Base-by-base conservation (phyloP, 2,888 invertebrate genomes). In the Cybosia mesomella region DNA sequence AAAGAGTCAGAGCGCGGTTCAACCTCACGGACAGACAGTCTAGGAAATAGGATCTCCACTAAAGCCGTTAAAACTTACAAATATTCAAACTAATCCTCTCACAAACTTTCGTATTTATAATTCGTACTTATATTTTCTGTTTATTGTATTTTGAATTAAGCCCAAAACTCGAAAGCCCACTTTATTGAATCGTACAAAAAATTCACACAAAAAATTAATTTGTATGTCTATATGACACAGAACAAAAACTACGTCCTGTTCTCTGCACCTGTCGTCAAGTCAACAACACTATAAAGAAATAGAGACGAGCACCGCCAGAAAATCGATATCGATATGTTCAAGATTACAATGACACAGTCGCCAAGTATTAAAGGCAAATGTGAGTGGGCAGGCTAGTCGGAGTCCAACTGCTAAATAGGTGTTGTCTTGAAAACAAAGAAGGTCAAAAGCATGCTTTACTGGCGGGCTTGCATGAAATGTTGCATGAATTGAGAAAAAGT, bases 251-350 rank as follows among this genome's bases (percentile, higher is more conserved):
- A 84, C 74, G 71, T 73, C 75, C 81, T 72, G 66, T 74, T 70
- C 73, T 74, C 73, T 80, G 75, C 88, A 89, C 90, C 90, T 91
- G 91, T 87, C 89, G 79, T 68, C 79, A 75, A 80, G 87, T 87
- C 86, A 87, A 87, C 87, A 87, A 76, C 80, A 83, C 82, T 82
- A 83, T 82, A 81, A 86, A 83, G 72, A 74, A 77, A 8, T 82
- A 83, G 80, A 72, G 81, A 61, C 10, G 73, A 8, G 55, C 36
- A 49, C 58, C 36, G 53, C 68, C 62, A 65, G 66, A 43, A 49
- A 39, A n/a, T 53, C 61, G n/a, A 36, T 65, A 65, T 65, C 57
- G 57, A 61, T 61, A 60, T 8, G 21, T 43, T 36, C 36, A 55
- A 32, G 18, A n/a, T 7, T 36, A 15, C 11, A 15, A 21, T 34